These are phyloP conservation scores for Ophion ellenae DNA, from an alignment of 2,888 invertebrate species.

Conservation along the genomic window DNA sequence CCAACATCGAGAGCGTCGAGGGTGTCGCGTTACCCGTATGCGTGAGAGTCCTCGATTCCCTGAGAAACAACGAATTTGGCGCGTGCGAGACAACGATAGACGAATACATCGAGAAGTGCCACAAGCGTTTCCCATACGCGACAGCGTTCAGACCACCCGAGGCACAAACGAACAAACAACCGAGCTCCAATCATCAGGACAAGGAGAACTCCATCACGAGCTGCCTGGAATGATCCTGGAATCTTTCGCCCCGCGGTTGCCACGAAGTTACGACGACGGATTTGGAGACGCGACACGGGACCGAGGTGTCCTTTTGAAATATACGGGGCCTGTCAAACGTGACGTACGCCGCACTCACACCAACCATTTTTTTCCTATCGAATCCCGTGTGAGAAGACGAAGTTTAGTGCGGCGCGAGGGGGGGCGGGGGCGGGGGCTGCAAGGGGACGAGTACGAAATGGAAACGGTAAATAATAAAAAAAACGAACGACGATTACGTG, in stretches of 20 bases:
- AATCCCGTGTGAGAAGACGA: conserved; percentile 14
- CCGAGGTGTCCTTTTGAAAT: conserved; percentile 61
- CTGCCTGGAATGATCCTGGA: conserved; percentile 75
- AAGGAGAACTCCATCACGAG: conserved; percentile 80
- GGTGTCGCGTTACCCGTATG: conserved; percentile 88
- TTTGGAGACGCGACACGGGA: conserved; percentile 60
- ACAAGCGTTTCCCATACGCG: conserved; percentile 91
- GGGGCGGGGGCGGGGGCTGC: background rate
- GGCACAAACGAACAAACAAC: conserved; percentile 46
- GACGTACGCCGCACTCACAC: background rate
- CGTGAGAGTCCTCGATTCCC: conserved; percentile 90
- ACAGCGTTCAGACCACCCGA: conserved; percentile 87
- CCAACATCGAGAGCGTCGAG: conserved; percentile 84
- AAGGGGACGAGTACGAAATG: background rate
- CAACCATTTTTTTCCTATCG: conserved; percentile 31
- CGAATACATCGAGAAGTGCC: conserved; percentile 90
- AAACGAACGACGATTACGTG: conserved; percentile 8
- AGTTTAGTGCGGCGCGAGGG: conserved; percentile 58
- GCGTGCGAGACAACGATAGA: conserved; percentile 88
- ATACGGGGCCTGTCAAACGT: conserved; percentile 1
- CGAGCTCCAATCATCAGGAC: conserved; percentile 77
- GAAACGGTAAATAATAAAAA: conserved; percentile 2
- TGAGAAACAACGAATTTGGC: conserved; percentile 93
- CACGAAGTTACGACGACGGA: conserved; percentile 70
- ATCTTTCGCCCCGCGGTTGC: conserved; percentile 63